Evolutionary conservation across 2,113 vertebrate species (phyloP).

Genomic region (Nerophis ophidion): DNA sequence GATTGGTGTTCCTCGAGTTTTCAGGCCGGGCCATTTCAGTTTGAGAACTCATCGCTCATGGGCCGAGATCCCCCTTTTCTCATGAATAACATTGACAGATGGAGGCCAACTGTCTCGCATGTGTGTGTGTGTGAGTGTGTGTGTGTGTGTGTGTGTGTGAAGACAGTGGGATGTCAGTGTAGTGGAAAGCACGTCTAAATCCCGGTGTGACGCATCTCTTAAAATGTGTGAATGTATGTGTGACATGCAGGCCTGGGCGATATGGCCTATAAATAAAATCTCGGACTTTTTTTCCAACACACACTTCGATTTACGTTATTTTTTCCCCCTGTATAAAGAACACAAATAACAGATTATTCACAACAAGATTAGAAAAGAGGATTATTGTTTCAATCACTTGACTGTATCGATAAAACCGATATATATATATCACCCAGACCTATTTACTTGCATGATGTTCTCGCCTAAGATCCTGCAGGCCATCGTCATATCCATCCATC

Average conservation of each 20-base stretch:
- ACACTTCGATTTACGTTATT: too few relatives aligned
- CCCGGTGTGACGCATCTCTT: constrained; percentile 15
- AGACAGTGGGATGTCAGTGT: constrained; percentile 19
- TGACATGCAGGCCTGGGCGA: constrained; percentile 7
- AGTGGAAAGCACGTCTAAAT: constrained; percentile 27
- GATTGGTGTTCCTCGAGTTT: constrained; percentile 31
- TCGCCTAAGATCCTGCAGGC: too few relatives aligned
- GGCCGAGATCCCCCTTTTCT: constrained; percentile 54
- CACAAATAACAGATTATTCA: too few relatives aligned
- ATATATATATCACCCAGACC: too few relatives aligned
- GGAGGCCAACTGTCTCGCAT: constrained; percentile 59
- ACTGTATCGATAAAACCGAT: too few relatives aligned
- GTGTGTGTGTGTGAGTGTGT: constrained; percentile 12
- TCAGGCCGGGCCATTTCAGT: constrained; percentile 38
- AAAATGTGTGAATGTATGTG: constrained; percentile 1
- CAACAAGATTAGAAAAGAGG: too few relatives aligned
- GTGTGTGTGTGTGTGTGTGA: constrained; percentile 11
- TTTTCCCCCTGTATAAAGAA: too few relatives aligned
- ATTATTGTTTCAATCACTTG: too few relatives aligned
- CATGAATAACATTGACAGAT: constrained; percentile 67
- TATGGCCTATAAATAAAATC: too few relatives aligned
- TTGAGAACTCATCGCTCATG: constrained; percentile 58
- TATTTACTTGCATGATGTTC: too few relatives aligned
- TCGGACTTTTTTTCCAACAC: too few relatives aligned
- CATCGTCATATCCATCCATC: too few relatives aligned